Conservation (phyloP, 2,113 vertebrate genomes). For the Peromyscus maniculatus region DNA sequence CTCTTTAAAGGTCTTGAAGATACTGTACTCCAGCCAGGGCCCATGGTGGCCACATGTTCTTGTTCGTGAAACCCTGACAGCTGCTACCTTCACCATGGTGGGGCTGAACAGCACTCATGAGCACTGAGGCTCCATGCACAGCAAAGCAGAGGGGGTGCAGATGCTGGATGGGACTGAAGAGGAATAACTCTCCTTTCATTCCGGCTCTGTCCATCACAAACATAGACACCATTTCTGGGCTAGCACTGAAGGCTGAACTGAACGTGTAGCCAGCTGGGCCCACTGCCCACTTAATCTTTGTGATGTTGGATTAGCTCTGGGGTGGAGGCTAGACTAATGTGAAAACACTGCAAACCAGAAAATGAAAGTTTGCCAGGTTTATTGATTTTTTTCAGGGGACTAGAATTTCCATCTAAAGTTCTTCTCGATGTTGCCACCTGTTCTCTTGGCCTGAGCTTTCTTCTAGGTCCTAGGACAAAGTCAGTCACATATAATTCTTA, state of each 20-base stretch:
- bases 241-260: conserved; percentile 35
- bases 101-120: conserved; percentile 83
- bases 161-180: not conserved
- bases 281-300: conserved; percentile 53
- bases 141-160: not conserved
- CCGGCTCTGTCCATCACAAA: conserved; percentile 26
- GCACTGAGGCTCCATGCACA: conserved; percentile 75
- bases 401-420: conserved; percentile 45
- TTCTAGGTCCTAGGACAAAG: not conserved
- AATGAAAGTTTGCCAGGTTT: conserved; percentile 7
- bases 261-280: conserved; percentile 16
- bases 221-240: not conserved
- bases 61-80: conserved; percentile 95
- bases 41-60: conserved; percentile 97
- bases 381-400: conserved; percentile 47
- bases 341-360: conserved; percentile 68
- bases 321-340: conserved; percentile 51
- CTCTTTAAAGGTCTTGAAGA: conserved; percentile 98
- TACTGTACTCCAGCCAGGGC: conserved; percentile 95
- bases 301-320: conserved; percentile 58
- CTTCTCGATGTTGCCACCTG: conserved; percentile 15
- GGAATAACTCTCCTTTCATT: conserved; percentile 49
- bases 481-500: not conserved
- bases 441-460: not conserved
- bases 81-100: conserved; percentile 93